Percentiles rank a stretch among this genome's conserved stretches.
phyloP scores from a whole-genome alignment of 2,113 vertebrate species.

The Tychaedon coryphoeus region DNA sequence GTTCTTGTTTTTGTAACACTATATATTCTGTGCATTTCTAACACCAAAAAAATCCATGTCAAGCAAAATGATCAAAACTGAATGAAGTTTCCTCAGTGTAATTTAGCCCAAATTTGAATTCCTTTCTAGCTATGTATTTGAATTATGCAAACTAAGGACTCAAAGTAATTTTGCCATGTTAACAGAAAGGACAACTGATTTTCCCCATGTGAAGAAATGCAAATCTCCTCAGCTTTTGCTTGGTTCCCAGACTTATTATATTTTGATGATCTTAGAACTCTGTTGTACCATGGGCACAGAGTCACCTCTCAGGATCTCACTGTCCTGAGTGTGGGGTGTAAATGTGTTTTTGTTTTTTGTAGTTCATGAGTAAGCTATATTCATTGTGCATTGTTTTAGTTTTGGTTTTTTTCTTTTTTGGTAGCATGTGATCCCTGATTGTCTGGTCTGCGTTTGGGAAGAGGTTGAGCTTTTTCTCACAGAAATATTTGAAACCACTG shows the following conservation, averaged over 20 bases:
- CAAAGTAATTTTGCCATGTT: background rate
- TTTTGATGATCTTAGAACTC: background rate
- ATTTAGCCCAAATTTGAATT: slow-evolving; percentile 50
- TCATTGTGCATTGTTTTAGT: fast-evolving
- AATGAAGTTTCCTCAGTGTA: background rate
- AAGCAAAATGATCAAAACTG: slow-evolving; percentile 36
- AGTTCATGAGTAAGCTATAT: background rate
- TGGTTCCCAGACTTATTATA: background rate
- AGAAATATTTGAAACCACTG: background rate
- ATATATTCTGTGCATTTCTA: background rate
- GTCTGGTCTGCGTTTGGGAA: background rate
- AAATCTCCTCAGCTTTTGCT: background rate
- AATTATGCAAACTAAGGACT: background rate
- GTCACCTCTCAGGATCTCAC: background rate
- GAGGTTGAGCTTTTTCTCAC: background rate
- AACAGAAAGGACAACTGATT: background rate
- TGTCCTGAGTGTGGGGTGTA: background rate
- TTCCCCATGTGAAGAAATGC: background rate
- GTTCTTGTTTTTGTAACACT: slow-evolving; percentile 51
- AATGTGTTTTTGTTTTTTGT: background rate
- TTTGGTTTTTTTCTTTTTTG: background rate
- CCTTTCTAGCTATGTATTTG: slow-evolving; percentile 19
- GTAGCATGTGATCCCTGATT: background rate
- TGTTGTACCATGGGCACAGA: fast-evolving
- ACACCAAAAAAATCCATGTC: slow-evolving; percentile 13